Evolutionary conservation across 1,140 invertebrate genomes (phyloP), one percentile per base, ranked within the genome.

Genomic region (Tribolium castaneum): DNA sequence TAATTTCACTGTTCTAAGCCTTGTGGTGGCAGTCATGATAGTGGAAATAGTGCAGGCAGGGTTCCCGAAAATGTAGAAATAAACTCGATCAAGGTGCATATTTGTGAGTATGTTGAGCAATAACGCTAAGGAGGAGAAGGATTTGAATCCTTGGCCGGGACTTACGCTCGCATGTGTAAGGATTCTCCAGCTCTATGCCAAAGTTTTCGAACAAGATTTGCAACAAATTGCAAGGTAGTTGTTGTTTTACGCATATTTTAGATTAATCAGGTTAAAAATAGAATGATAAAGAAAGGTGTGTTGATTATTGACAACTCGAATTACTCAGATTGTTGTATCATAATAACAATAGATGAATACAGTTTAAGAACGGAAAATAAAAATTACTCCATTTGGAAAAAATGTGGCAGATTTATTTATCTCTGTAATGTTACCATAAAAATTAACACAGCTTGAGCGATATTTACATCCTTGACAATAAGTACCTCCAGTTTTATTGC

Each of bases 131-230:
- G 50, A 50, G 35, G 79, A 79, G 35, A 70, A 76, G 75, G 81
- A 82, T 77, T 51, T 77, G 10, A 73, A 78, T 66, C 92, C 92
- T 51, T 95, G 94, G 94, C 92, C 92, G 4, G 94, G 94, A 13
- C 90, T 95, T 86, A 90, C 92, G 78, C 93, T 93, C 86, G 91
- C 93, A 81, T 95, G 94, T 87, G 90, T 95, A 75, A 91, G 93
- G 87, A 92, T 95, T 54, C 88, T 95, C 51, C 93, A 94, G 84
- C 89, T 94, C 50, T 95, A 95, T 86, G 94, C 93, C 87, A 95
- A 94, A 85, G 93, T 95, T 80, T 95, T 95, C 87, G 92, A 94
- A 84, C 91, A 93, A 83, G 91, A 79, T 56, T 75, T 75, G 34
- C 72, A 75, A 35, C 72, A 59, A 54, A 59, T 75, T 51, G 25